phyloP scores from a whole-genome alignment of 2,888 invertebrate genomes.

The Limnephilus marmoratus region DNA sequence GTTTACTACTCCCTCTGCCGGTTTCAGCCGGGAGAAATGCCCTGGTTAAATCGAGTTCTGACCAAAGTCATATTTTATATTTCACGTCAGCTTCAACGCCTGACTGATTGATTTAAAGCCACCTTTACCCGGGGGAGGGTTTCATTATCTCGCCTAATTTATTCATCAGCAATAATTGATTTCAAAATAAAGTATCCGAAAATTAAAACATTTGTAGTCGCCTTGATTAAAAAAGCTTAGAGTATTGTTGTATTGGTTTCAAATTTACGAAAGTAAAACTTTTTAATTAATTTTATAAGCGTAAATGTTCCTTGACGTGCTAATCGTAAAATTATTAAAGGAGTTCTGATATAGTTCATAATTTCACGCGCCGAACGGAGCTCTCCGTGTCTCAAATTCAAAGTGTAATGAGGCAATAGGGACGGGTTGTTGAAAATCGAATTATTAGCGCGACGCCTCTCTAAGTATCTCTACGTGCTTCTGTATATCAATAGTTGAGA shows the following conservation, averaged over 20 bases:
- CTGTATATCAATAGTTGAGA: no score
- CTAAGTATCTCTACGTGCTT: no score
- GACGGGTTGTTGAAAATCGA: neutral
- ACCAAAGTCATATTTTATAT: conserved; percentile 30
- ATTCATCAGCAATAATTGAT: neutral
- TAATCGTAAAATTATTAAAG: neutral
- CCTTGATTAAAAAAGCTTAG: neutral
- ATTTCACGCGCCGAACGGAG: neutral
- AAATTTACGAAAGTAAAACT: neutral
- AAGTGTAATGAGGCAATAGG: neutral
- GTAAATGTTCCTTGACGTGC: neutral
- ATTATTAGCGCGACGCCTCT: neutral
- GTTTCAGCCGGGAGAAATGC: conserved; percentile 35
- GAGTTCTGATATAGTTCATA: neutral
- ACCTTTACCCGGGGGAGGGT: neutral
- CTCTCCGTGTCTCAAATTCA: neutral
- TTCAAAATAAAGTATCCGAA: neutral
- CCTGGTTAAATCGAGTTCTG: conserved; percentile 34
- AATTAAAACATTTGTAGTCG: neutral
- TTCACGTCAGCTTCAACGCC: neutral
- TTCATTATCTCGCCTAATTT: neutral
- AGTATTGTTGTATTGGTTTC: neutral
- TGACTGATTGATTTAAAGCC: conserved; percentile 13
- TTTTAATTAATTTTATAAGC: neutral
- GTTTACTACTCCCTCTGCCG: conserved; percentile 30